A percentile compares a stretch with the other conserved stretches of the same genome.
Conservation (phyloP, 2,888 invertebrate species). For the Synergus umbraculus region DNA sequence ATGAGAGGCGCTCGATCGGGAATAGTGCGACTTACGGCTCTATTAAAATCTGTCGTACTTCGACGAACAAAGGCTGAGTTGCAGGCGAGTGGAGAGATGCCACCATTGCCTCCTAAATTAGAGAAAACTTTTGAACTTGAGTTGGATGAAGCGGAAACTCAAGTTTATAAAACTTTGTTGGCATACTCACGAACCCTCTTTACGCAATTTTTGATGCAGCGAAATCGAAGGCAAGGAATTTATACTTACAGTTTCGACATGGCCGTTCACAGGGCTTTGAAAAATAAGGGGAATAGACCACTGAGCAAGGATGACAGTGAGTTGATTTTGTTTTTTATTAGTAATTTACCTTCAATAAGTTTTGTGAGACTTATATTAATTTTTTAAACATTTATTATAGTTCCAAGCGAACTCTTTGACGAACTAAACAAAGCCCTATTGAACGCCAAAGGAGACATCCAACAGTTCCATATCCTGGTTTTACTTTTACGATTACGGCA, state of each 20-base stretch:
- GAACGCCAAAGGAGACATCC: background rate
- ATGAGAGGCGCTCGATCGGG: constrained; percentile 21
- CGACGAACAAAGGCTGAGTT: constrained; percentile 46
- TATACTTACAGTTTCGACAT: constrained; percentile 44
- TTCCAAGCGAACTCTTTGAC: constrained; percentile 38
- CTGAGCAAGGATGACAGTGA: constrained; percentile 4
- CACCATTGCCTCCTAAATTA: constrained; percentile 34
- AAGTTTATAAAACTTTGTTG: constrained; percentile 45
- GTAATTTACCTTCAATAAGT: no score
- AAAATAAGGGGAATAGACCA: background rate
- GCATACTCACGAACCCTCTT: constrained; percentile 42
- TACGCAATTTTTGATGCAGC: constrained; percentile 35
- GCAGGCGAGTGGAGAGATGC: constrained; percentile 24
- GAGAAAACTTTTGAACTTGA: constrained; percentile 32
- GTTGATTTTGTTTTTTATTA: background rate
- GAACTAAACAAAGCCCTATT: constrained; percentile 72
- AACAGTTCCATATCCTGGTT: constrained; percentile 40
- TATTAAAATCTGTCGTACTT: constrained; percentile 42
- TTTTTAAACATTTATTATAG: constrained; percentile 47
- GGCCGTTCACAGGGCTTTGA: background rate
- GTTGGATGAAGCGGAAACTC: constrained; percentile 16
- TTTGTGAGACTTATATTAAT: background rate
- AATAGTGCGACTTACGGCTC: constrained; percentile 33
- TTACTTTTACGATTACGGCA: constrained; percentile 47
- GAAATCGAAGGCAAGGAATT: constrained; percentile 48